Evolutionary conservation across 2,113 vertebrate species (phyloP).

Genomic region (Ophiodon elongatus): DNA sequence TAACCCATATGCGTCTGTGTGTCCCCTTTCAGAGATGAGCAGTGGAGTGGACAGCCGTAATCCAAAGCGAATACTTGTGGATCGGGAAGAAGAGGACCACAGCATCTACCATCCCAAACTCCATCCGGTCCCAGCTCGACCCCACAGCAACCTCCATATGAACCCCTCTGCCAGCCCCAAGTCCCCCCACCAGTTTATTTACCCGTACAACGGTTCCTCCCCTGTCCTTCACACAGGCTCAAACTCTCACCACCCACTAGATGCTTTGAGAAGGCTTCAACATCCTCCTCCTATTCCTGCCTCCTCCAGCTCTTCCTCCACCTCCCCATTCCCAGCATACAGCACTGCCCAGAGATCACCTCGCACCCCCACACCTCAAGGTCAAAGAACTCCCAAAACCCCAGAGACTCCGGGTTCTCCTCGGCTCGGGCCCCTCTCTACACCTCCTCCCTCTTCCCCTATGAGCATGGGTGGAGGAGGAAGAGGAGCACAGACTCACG

Average conservation of each 20-base stretch:
- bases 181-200: slow-evolving; percentile 68
- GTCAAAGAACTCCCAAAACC: slow-evolving; percentile 79
- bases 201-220: slow-evolving; percentile 77
- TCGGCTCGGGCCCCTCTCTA: slow-evolving; percentile 61
- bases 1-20: background rate
- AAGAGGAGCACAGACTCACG: slow-evolving; percentile 62
- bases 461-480: slow-evolving; percentile 56
- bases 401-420: slow-evolving; percentile 77
- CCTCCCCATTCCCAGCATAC: slow-evolving; percentile 66
- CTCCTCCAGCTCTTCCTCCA: slow-evolving; percentile 65
- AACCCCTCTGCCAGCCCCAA: slow-evolving; percentile 69
- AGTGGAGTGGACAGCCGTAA: slow-evolving; percentile 60
- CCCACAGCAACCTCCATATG: slow-evolving; percentile 66
- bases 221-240: slow-evolving; percentile 62
- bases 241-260: slow-evolving; percentile 70
- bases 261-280: slow-evolving; percentile 76
- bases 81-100: slow-evolving; percentile 69
- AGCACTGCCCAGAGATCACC: slow-evolving; percentile 76
- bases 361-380: slow-evolving; percentile 72
- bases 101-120: slow-evolving; percentile 71
- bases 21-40: slow-evolving; percentile 62
- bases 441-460: slow-evolving; percentile 71
- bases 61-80: slow-evolving; percentile 62
- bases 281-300: slow-evolving; percentile 62
- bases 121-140: slow-evolving; percentile 54